Conservation (phyloP, 1,140 invertebrate genomes). For the Trachymyrmex septentrionalis region DNA sequence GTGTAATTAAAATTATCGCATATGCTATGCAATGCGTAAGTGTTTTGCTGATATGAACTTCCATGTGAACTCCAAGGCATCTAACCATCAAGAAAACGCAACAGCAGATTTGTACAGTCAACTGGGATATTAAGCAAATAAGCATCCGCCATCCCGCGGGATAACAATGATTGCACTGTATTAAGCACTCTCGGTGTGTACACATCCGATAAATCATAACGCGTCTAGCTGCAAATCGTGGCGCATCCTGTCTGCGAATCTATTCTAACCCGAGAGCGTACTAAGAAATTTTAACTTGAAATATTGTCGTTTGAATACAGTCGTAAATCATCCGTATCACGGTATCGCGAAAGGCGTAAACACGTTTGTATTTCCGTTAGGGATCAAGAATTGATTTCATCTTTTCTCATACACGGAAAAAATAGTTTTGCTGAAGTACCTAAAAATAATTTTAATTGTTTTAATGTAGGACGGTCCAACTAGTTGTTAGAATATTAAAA, state of each 20-base stretch:
- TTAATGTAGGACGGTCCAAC: no score
- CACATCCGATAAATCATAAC: conserved; percentile 44
- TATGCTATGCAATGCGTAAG: not conserved
- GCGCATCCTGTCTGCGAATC: conserved; percentile 16
- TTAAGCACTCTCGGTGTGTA: conserved; percentile 52
- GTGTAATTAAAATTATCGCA: not conserved
- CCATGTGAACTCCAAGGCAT: not conserved
- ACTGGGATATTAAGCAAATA: conserved; percentile 59
- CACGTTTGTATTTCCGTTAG: not conserved
- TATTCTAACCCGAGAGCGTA: not conserved
- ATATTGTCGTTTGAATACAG: not conserved
- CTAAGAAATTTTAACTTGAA: not conserved
- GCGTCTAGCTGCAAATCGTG: conserved; percentile 8
- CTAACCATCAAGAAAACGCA: conserved; percentile 17
- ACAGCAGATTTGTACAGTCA: conserved; percentile 34
- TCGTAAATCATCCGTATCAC: not conserved
- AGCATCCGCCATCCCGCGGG: conserved; percentile 56
- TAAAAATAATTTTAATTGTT: no score
- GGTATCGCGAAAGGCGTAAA: no score
- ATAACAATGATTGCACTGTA: conserved; percentile 64
- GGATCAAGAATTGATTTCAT: not conserved
- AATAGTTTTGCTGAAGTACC: no score
- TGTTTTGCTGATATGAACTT: conserved; percentile 18
- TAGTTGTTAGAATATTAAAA: no score
- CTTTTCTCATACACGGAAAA: not conserved